Evolutionary conservation across 2,797 vertebrate species (phyloP), one percentile per base, ranked within the genome.

Genomic region (Cynopterus sphinx): DNA sequence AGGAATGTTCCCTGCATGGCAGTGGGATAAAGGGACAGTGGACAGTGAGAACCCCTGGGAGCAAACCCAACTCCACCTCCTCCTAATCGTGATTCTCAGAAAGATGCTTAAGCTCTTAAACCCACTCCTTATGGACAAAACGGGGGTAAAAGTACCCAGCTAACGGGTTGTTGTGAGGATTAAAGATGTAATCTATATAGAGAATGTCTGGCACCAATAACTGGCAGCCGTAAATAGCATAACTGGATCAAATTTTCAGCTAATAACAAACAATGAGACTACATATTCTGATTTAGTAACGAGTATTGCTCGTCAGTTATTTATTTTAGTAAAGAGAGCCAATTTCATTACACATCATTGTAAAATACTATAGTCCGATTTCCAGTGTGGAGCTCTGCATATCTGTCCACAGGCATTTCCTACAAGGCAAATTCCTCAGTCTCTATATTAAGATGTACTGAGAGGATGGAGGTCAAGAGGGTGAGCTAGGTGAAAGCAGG

Each of bases 321-420:
- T 65, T 75, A 84, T 77, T 94, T 91, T 75, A 90, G 21, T 78
- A 82, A 87, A 84, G 53, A n/a, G 22, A 8, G 73, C 77, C 24
- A 55, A 71, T 82, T 77, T 95, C n/a, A 93, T 82, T 70, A 31
- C 46, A 28, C 49, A 77, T 53, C 10, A 28, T n/a, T 39, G n/a
- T 75, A 31, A 46, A 67, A 65, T 49, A 79, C 19, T 33, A 31
- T 6, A 24, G 61, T n/a, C 43, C 68, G 15, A 71, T 84, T 92
- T 90, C 53, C 33, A 71, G 12, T n/a, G 36, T 75, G 67, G 46
- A 95, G 15, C 65, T 67, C 13, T 51, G 22, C 1, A 11, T 77
- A 36, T 71, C 41, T 95, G 53, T 79, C 28, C 43, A 79, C 11
- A 83, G 63, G 24, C 17, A 73, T 86, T 95, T 82, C 53, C 41